A percentile compares a stretch with the other conserved stretches of the same genome.
These are phyloP conservation scores for Drosophila conformis DNA, from an alignment of 2,888 invertebrate genomes.

Conservation along the genomic window DNA sequence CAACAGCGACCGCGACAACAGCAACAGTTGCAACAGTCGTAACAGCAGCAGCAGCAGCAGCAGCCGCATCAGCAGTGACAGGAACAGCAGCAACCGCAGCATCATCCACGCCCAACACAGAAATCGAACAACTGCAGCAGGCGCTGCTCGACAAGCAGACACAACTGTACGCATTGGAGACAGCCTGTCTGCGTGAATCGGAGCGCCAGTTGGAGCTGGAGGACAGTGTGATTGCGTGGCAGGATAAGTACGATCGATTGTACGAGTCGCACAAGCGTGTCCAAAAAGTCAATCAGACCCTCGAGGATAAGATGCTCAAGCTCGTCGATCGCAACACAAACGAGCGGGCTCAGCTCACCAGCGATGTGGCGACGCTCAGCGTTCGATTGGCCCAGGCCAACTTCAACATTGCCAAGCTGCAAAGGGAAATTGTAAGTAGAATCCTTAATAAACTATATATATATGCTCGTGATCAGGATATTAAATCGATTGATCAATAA, in stretches of 20 bases:
- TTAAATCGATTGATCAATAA: background rate
- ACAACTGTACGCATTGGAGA: slow-evolving; percentile 94
- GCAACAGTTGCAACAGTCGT: slow-evolving; percentile 35
- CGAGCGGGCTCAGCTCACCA: slow-evolving; percentile 93
- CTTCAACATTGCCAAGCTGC: slow-evolving; percentile 92
- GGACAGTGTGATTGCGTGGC: slow-evolving; percentile 94
- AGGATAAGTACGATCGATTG: slow-evolving; percentile 96
- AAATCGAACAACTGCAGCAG: slow-evolving; percentile 90
- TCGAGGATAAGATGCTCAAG: slow-evolving; percentile 96
- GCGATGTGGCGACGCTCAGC: slow-evolving; percentile 94
- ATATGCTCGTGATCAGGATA: too few species aligned
- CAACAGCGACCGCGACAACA: slow-evolving; percentile 16
- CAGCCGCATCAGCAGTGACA: slow-evolving; percentile 17
- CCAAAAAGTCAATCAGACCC: slow-evolving; percentile 96
- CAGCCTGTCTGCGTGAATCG: slow-evolving; percentile 92
- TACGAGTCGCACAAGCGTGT: slow-evolving; percentile 97
- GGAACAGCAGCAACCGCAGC: slow-evolving; percentile 18
- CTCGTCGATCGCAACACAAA: slow-evolving; percentile 96
- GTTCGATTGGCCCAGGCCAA: slow-evolving; percentile 94
- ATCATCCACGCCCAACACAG: slow-evolving; percentile 78
- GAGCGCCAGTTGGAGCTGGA: slow-evolving; percentile 91
- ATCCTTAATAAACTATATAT: background rate
- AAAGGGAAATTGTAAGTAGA: slow-evolving; percentile 92
- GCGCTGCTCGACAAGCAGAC: slow-evolving; percentile 92
- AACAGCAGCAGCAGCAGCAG: slow-evolving; percentile 18